Base-by-base conservation (phyloP, 2,113 vertebrate genomes). In the Onychostoma macrolepis region DNA sequence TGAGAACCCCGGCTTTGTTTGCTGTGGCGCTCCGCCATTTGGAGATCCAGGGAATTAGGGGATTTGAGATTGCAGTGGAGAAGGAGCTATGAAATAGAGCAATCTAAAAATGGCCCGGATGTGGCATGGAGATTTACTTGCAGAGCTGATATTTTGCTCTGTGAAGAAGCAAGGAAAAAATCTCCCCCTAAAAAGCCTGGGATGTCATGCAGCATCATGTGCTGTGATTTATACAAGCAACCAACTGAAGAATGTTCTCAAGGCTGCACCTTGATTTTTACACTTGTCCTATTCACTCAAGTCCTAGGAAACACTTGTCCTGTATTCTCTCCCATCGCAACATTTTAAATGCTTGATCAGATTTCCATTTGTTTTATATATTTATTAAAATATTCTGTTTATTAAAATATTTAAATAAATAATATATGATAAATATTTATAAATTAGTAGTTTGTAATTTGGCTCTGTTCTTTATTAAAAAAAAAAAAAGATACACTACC, bases 41-140 rank as follows among this genome's bases (percentile, higher is more conserved):
- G 71, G 74, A 90, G 88, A 93, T 94, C 76, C 89, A 77, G 41
- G 69, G 90, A 91, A 94, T 95, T 94, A 92, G 84, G 91, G 94
- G 93, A 79, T 94, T 94, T 92, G 84, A 76, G 86, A 92, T 90
- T 84, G 79, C 90, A 80, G 87, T 89, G 93, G 90, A 92, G 93
- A 92, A 90, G 87, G 91, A 89, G 91, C 90, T 89, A 79, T 76
- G 86, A 91, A 92, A 93, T 83, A 90, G 71, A 91, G 85, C 83
- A 88, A 92, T 92, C 92, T 89, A 89, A 90, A 93, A 93, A 94
- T 84, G 91, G 89, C 90, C 88, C 84, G 88, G 88, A 88, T 91
- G 88, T 90, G 90, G 90, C 89, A 91, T 92, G 90, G 89, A 93
- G 93, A 95, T 94, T 75, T 88, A 77, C 77, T 85, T 33, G 67